Evolutionary conservation across 1,140 invertebrate genomes (phyloP).

Genomic region (Sogatella furcifera): DNA sequence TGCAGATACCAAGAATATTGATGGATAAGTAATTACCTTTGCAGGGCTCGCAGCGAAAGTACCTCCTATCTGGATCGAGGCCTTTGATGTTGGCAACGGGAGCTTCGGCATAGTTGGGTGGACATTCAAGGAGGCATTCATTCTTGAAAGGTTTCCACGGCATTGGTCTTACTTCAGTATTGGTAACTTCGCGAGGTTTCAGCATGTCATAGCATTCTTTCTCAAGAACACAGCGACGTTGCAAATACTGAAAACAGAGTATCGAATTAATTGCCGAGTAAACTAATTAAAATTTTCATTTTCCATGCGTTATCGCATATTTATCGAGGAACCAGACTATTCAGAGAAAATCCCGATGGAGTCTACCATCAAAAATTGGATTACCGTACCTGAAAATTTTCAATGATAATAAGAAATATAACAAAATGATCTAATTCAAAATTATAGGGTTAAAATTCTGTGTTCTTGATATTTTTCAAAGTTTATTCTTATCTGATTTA

Average conservation of each 20-base stretch:
- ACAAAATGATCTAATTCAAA: too few species aligned
- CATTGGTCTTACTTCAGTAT: conserved; percentile 22
- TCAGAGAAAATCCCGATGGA: too few species aligned
- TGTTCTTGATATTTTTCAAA: too few species aligned
- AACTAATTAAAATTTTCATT: too few species aligned
- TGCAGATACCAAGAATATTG: too few species aligned
- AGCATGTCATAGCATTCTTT: conserved; percentile 54
- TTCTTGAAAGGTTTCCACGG: conserved; percentile 48
- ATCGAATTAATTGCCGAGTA: conserved; percentile 7
- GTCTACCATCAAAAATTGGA: too few species aligned
- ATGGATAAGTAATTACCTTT: conserved; percentile 18
- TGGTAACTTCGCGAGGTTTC: conserved; percentile 35
- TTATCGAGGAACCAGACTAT: too few species aligned
- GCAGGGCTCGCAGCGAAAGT: conserved; percentile 25
- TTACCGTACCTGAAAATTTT: too few species aligned
- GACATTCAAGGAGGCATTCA: conserved; percentile 65
- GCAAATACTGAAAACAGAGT: conserved; percentile 43
- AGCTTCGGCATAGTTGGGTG: conserved; percentile 51
- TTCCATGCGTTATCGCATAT: too few species aligned
- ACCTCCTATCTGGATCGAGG: not conserved
- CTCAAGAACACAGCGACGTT: conserved; percentile 64
- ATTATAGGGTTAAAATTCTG: too few species aligned
- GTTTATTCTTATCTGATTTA: too few species aligned
- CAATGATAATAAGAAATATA: too few species aligned
- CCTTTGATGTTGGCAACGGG: conserved; percentile 6